These are phyloP conservation scores for Eupelmus urozonus DNA, from an alignment of 2,888 invertebrate genomes.

Conservation along the genomic window DNA sequence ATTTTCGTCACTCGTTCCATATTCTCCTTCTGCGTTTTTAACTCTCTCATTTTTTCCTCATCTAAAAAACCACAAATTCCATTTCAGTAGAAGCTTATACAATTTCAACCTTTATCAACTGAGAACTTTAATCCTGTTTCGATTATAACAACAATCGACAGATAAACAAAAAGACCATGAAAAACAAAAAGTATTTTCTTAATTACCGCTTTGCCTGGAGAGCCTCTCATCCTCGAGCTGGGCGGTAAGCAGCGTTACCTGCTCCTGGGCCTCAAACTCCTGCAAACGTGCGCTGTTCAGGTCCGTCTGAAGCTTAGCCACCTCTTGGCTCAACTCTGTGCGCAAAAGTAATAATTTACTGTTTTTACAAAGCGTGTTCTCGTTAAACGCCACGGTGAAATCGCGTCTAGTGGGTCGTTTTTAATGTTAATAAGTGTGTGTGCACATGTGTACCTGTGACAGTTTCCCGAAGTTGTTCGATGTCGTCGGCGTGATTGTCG, in stretches of 20 bases:
- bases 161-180: background rate
- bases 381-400: background rate
- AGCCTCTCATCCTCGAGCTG: slow-evolving; percentile 80
- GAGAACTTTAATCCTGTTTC: no score
- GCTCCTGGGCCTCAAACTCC: slow-evolving; percentile 86
- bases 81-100: background rate
- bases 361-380: no score
- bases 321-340: slow-evolving; percentile 81
- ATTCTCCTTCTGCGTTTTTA: slow-evolving; percentile 79
- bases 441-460: slow-evolving; percentile 77
- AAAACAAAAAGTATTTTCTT: slow-evolving; percentile 25
- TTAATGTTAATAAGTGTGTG: background rate
- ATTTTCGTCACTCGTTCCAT: slow-evolving; percentile 83
- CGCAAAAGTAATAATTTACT: slow-evolving; percentile 21
- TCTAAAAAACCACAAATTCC: slow-evolving; percentile 55
- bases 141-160: no score
- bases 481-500: slow-evolving; percentile 78
- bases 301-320: slow-evolving; percentile 84
- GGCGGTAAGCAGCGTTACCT: slow-evolving; percentile 73
- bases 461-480: slow-evolving; percentile 84
- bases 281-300: slow-evolving; percentile 82
- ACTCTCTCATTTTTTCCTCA: slow-evolving; percentile 66
- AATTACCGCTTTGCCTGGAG: slow-evolving; percentile 69
- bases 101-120: no score
- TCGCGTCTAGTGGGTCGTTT: background rate